Conservation (phyloP, 2,797 vertebrate species). For the Gastrophryne carolinensis region DNA sequence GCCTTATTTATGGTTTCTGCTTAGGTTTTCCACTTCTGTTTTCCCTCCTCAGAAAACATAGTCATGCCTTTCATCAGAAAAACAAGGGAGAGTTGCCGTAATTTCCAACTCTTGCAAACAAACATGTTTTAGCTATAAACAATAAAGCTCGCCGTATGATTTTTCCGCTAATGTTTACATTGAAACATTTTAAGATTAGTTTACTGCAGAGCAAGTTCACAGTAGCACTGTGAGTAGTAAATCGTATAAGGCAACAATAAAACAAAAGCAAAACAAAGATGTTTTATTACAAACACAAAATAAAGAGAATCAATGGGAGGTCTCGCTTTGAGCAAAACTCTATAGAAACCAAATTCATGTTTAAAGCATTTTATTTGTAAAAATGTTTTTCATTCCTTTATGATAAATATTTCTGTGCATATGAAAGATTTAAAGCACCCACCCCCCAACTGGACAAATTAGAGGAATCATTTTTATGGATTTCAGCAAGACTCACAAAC, state of each 20-base stretch:
- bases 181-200: background rate
- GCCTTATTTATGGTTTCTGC: too few species aligned
- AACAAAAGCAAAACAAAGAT: background rate
- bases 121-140: too few species aligned
- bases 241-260: conserved; percentile 1
- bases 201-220: background rate
- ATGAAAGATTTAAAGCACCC: background rate
- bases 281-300: background rate
- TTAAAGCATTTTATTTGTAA: background rate
- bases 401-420: background rate
- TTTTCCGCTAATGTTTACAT: background rate
- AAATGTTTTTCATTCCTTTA: background rate
- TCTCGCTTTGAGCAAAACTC: background rate
- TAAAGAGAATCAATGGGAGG: conserved; percentile 10
- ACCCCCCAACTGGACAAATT: too few species aligned
- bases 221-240: background rate
- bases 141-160: background rate
- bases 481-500: too few species aligned
- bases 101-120: too few species aligned
- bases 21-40: too few species aligned
- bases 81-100: too few species aligned
- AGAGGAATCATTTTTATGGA: too few species aligned
- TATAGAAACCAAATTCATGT: background rate
- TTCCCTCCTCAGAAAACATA: too few species aligned
- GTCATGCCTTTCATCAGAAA: too few species aligned